Percentiles rank a stretch among this genome's conserved stretches.
Evolutionary conservation across 2,797 vertebrate species (phyloP).

Genomic region (Petrocephalus schoutedeni): DNA sequence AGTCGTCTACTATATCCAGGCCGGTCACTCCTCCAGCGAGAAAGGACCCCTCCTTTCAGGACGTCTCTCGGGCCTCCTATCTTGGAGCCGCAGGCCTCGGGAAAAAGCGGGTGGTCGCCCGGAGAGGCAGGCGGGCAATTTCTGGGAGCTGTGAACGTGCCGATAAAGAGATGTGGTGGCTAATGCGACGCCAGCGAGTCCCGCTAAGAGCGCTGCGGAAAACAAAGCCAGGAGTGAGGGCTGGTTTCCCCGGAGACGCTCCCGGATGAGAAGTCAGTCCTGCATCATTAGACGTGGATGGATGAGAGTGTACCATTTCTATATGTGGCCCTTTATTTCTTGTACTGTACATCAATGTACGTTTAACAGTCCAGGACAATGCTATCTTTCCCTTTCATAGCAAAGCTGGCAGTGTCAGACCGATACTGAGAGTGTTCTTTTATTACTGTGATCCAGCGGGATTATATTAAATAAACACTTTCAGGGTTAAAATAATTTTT

Average conservation of each 20-base stretch:
- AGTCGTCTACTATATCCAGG: not conserved
- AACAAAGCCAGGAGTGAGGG: constrained; percentile 39
- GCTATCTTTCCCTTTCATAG: not conserved
- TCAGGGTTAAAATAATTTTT: not conserved
- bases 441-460: not conserved
- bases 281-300: not conserved
- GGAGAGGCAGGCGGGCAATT: constrained; percentile 18
- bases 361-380: not conserved
- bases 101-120: constrained; percentile 31
- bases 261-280: constrained; percentile 52
- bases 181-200: constrained; percentile 39
- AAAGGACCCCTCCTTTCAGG: not conserved
- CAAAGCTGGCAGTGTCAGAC: not conserved
- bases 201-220: constrained; percentile 22
- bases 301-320: not conserved
- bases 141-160: not conserved
- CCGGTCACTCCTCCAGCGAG: not conserved
- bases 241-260: constrained; percentile 48
- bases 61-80: constrained; percentile 42
- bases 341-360: not conserved
- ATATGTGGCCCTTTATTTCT: not conserved
- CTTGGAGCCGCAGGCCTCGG: constrained; percentile 41
- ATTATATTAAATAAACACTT: not conserved
- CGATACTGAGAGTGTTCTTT: not conserved
- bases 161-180: constrained; percentile 33